phyloP scores from a whole-genome alignment of 2,888 invertebrate species.

The Drosophila nigricruria region DNA sequence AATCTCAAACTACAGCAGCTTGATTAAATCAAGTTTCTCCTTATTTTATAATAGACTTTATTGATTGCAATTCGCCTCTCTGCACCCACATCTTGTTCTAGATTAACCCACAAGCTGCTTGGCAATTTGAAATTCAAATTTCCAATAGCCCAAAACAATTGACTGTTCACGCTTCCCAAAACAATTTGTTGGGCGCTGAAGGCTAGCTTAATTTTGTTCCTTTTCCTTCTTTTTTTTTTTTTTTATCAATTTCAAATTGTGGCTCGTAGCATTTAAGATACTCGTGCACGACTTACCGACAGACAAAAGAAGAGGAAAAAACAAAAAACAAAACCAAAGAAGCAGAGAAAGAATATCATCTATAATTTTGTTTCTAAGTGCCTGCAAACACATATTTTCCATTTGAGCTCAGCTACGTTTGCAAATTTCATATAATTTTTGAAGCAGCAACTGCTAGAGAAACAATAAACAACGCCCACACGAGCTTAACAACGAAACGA shows the following conservation, averaged over 20 bases:
- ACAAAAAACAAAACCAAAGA: background rate
- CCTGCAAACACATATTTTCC: constrained; percentile 46
- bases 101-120: constrained; percentile 1
- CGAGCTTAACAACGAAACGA: constrained; percentile 47
- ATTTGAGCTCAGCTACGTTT: constrained; percentile 40
- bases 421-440: constrained; percentile 45
- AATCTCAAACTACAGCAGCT: background rate
- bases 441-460: constrained; percentile 7
- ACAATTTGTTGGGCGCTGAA: constrained; percentile 3
- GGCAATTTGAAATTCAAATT: constrained; percentile 7
- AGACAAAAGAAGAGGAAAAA: background rate
- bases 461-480: constrained; percentile 43
- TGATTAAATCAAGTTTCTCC: constrained; percentile 4
- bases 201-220: background rate
- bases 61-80: background rate
- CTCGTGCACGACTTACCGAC: constrained; percentile 12
- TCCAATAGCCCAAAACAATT: constrained; percentile 14
- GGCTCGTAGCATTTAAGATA: constrained; percentile 12
- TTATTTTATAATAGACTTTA: background rate
- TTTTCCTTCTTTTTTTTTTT: too few relatives aligned
- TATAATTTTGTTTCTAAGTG: constrained; percentile 28
- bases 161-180: constrained; percentile 12
- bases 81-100: background rate
- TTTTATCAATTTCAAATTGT: constrained; percentile 17
- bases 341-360: constrained; percentile 5